Percentiles rank a stretch among this genome's conserved stretches.
These are phyloP conservation scores for Zaprionus vittiger DNA, from an alignment of 1,140 invertebrate genomes.

Conservation along the genomic window DNA sequence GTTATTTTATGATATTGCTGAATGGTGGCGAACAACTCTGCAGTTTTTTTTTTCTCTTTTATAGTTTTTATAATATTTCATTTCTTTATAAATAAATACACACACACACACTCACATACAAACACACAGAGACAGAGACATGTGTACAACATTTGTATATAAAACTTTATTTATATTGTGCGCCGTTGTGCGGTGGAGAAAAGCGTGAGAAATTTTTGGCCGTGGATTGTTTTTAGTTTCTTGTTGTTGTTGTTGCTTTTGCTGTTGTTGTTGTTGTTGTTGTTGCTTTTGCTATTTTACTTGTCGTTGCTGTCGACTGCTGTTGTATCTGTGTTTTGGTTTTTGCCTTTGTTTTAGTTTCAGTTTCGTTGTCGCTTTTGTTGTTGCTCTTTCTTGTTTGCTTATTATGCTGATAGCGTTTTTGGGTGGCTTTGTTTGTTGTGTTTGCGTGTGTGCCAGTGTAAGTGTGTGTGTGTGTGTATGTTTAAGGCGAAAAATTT, in stretches of 20 bases:
- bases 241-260: conserved; percentile 42
- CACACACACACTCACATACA: not conserved
- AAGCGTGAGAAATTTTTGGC: conserved; percentile 80
- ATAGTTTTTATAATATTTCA: conserved; percentile 15
- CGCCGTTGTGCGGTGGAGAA: conserved; percentile 58
- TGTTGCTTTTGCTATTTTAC: conserved; percentile 46
- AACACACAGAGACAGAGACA: conserved; percentile 23
- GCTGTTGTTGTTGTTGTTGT: conserved; percentile 25
- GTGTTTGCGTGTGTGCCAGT: conserved; percentile 13
- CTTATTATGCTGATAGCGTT: conserved; percentile 78
- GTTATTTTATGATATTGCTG: conserved; percentile 35
- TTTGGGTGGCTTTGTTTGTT: conserved; percentile 54
- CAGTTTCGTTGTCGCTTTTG: conserved; percentile 52
- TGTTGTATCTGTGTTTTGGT: conserved; percentile 61
- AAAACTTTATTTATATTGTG: conserved; percentile 25
- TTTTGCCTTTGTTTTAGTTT: conserved; percentile 60
- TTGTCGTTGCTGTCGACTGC: conserved; percentile 46
- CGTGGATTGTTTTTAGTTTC: conserved; percentile 66
- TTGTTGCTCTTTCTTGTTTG: conserved; percentile 50
- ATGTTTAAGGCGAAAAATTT: conserved; percentile 65
- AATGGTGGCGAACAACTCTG: conserved; percentile 22
- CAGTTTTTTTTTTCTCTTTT: conserved; percentile 24
- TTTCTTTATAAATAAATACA: conserved; percentile 11
- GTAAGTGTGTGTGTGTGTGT: conserved; percentile 19
- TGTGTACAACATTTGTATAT: conserved; percentile 34